Evolutionary conservation across 2,888 invertebrate species (phyloP).

Genomic region (Sinelater perroti): DNA sequence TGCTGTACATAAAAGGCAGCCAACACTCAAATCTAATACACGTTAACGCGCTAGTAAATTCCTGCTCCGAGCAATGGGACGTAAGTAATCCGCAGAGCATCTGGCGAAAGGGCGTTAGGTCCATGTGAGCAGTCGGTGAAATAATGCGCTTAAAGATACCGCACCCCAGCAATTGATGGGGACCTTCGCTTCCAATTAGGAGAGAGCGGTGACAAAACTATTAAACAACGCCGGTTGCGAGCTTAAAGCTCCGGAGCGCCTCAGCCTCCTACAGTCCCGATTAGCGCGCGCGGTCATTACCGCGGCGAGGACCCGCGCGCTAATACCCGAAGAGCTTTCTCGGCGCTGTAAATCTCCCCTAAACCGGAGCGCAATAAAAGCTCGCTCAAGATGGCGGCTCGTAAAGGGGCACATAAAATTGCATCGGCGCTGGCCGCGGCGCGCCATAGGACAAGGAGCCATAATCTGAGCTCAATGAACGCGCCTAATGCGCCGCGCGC

Average conservation of each 20-base stretch:
- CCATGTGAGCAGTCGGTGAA: slow-evolving; percentile 50
- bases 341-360: slow-evolving; percentile 18
- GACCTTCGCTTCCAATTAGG: slow-evolving; percentile 38
- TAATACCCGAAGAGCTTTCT: slow-evolving; percentile 6
- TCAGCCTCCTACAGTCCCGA: too few relatives aligned
- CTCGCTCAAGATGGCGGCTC: slow-evolving; percentile 55
- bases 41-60: too few relatives aligned
- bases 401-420: slow-evolving; percentile 56
- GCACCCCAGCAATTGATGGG: slow-evolving; percentile 48
- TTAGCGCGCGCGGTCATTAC: too few relatives aligned
- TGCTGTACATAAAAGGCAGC: slow-evolving; percentile 3
- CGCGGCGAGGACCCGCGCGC: too few relatives aligned
- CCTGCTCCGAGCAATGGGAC: slow-evolving; percentile 53
- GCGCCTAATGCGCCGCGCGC: slow-evolving; percentile 56
- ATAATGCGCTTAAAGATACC: slow-evolving; percentile 54
- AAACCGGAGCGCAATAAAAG: slow-evolving; percentile 41
- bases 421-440: slow-evolving; percentile 53
- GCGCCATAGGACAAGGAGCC: slow-evolving; percentile 56
- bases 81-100: slow-evolving; percentile 54
- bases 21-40: too few relatives aligned
- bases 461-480: slow-evolving; percentile 58
- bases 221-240: too few relatives aligned
- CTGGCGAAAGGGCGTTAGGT: slow-evolving; percentile 51
- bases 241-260: too few relatives aligned
- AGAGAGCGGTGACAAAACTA: slow-evolving; percentile 36